Conservation (phyloP, 2,888 invertebrate species). For the Cylindroiulus punctatus region DNA sequence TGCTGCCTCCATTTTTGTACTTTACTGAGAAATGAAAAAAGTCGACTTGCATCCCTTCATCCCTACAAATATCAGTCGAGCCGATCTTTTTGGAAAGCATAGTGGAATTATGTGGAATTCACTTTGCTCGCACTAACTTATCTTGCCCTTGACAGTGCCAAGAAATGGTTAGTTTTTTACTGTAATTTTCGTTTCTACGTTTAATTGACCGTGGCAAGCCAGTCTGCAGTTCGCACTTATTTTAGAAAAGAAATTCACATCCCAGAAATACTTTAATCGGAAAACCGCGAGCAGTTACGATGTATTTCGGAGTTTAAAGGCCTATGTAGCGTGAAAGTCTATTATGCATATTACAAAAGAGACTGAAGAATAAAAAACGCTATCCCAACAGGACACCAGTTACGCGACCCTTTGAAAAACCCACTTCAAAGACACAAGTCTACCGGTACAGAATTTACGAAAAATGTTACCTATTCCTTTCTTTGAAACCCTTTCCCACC, state of each 20-base stretch:
- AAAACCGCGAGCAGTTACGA: neutral
- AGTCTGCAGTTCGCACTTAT: constrained; percentile 12
- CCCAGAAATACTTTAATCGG: neutral
- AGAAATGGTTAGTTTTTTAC: neutral
- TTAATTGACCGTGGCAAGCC: neutral
- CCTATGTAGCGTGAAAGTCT: neutral
- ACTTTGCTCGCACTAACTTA: neutral
- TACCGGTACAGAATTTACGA: neutral
- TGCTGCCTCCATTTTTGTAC: too few relatives aligned
- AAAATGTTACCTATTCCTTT: neutral
- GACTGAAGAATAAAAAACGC: neutral
- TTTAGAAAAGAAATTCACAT: neutral
- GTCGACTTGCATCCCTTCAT: too few relatives aligned
- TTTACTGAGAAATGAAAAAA: too few relatives aligned
- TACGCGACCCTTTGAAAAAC: neutral
- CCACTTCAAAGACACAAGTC: neutral
- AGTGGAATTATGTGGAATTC: neutral
- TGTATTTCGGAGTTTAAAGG: neutral
- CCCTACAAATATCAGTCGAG: too few relatives aligned
- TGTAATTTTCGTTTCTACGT: neutral
- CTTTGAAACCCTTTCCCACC: neutral
- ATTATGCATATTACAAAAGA: neutral
- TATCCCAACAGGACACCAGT: neutral
- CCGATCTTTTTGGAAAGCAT: too few relatives aligned
- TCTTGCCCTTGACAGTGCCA: neutral